These are phyloP conservation scores for Oriolus oriolus DNA, from an alignment of 2,113 vertebrate species.

Conservation along the genomic window DNA sequence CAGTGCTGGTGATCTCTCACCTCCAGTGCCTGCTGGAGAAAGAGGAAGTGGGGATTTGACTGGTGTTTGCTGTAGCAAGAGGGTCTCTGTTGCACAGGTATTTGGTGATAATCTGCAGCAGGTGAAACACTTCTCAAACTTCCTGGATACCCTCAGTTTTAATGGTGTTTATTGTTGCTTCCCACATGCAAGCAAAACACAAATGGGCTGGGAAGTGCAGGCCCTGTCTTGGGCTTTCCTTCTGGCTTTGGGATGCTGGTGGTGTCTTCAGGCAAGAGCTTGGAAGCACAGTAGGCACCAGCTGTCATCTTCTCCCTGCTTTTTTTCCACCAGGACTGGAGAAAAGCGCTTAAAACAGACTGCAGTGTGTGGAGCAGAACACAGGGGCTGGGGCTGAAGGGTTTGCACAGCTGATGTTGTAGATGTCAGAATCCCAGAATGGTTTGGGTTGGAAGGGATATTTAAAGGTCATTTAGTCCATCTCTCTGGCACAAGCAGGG, in stretches of 20 bases:
- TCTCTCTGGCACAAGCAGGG: neutral
- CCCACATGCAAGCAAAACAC: neutral
- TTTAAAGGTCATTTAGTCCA: neutral
- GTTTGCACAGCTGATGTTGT: neutral
- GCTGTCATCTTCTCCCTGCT: neutral
- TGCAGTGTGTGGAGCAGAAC: neutral
- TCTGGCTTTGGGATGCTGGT: neutral
- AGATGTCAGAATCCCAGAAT: neutral
- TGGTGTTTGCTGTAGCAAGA: neutral
- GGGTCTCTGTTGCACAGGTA: neutral
- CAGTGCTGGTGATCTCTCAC: neutral
- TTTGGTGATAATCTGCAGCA: accelerated
- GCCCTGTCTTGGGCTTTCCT: neutral
- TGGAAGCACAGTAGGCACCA: neutral
- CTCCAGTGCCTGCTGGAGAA: neutral
- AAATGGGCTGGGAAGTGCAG: neutral
- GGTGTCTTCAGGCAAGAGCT: neutral
- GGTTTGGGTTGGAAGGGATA: neutral
- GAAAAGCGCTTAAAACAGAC: neutral
- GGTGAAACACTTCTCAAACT: neutral
- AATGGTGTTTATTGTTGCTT: neutral
- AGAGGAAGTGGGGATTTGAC: neutral
- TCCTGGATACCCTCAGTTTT: neutral
- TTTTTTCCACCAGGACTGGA: neutral
- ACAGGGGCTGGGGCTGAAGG: neutral